Evolutionary conservation across 2,888 invertebrate genomes (phyloP).

Genomic region (Cataglyphis altisquamis): DNA sequence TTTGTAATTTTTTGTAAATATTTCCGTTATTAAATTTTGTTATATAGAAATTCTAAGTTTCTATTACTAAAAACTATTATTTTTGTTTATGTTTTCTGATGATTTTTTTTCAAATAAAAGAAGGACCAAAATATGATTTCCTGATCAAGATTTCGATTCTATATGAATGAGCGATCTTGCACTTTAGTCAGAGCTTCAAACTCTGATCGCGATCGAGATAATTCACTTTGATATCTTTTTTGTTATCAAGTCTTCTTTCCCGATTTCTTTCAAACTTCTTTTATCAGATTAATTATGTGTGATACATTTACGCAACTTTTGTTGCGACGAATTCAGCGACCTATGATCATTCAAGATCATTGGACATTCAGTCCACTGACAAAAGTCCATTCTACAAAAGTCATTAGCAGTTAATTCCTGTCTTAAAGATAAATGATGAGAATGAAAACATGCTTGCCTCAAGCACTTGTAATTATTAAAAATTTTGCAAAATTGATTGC

Average conservation of each 20-base stretch:
- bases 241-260: neutral
- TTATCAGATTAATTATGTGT: neutral
- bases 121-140: neutral
- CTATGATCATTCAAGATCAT: neutral
- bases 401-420: neutral
- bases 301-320: neutral
- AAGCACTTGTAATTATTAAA: neutral
- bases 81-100: neutral
- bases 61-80: neutral
- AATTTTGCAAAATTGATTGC: neutral
- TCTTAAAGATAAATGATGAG: neutral
- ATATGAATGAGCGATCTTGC: neutral
- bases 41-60: neutral
- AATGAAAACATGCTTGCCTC: neutral
- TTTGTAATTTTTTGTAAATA: neutral
- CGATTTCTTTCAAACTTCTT: neutral
- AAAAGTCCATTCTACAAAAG: neutral
- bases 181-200: slow-evolving; percentile 13
- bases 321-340: neutral
- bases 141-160: neutral
- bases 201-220: slow-evolving; percentile 61
- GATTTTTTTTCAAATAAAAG: neutral
- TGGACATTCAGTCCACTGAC: neutral
- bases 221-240: slow-evolving; percentile 22
- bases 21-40: neutral